Evolutionary conservation across 1,140 invertebrate genomes (phyloP).

Genomic region (Harlomillsia oculata): DNA sequence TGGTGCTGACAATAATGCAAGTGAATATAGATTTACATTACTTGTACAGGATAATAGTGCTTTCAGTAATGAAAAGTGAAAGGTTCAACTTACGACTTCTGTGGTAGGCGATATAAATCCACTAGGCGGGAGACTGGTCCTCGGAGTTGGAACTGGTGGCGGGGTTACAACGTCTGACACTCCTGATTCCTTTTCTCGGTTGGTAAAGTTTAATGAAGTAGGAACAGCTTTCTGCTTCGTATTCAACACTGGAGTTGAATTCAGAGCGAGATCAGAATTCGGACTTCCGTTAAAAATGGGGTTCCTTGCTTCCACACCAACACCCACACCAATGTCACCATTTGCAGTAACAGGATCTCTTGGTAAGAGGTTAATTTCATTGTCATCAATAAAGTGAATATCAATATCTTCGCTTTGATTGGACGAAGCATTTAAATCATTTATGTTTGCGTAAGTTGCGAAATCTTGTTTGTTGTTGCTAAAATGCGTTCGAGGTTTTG

Average conservation of each 20-base stretch:
- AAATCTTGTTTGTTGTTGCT: neutral
- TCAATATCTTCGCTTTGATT: slow-evolving; percentile 21
- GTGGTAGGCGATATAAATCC: too few relatives aligned
- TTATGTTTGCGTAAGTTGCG: slow-evolving; percentile 32
- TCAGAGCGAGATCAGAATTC: too few relatives aligned
- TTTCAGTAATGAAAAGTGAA: too few relatives aligned
- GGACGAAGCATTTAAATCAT: slow-evolving; percentile 23
- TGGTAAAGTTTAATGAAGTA: too few relatives aligned
- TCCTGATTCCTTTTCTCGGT: slow-evolving; percentile 28
- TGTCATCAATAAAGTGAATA: slow-evolving; percentile 24
- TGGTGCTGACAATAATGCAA: neutral
- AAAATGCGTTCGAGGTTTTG: slow-evolving; percentile 20
- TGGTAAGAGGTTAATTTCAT: neutral
- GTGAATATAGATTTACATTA: too few relatives aligned
- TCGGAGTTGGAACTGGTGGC: slow-evolving; percentile 32
- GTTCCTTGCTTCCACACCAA: slow-evolving; percentile 19
- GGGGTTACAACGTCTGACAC: slow-evolving; percentile 7
- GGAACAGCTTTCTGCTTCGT: slow-evolving; percentile 8
- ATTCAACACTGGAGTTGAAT: too few relatives aligned
- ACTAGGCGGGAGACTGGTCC: slow-evolving; percentile 35
- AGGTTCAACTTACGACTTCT: too few relatives aligned
- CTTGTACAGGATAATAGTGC: too few relatives aligned
- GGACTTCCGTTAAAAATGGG: slow-evolving; percentile 18
- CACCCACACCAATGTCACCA: neutral
- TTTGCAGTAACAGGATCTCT: neutral